phyloP scores from a whole-genome alignment of 2,113 vertebrate genomes.

The Phaetusa simplex region DNA sequence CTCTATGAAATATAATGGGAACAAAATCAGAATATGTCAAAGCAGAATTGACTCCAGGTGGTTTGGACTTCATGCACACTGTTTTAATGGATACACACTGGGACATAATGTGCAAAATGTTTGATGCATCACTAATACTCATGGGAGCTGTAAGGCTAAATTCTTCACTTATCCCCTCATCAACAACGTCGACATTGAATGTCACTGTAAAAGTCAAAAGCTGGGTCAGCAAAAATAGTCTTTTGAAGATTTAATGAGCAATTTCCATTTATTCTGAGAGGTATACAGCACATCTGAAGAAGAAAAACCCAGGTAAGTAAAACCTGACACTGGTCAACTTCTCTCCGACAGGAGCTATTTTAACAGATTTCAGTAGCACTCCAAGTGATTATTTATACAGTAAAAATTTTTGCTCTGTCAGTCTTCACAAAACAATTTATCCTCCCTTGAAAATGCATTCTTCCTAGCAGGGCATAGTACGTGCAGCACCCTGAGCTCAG shows the following conservation, averaged over 20 bases:
- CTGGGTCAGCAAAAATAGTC: background rate
- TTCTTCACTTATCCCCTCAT: background rate
- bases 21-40: background rate
- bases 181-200: background rate
- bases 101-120: background rate
- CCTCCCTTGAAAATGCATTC: background rate
- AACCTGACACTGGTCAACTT: background rate
- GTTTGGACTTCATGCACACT: background rate
- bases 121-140: background rate
- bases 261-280: background rate
- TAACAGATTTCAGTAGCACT: background rate
- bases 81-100: background rate
- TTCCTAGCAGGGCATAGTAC: background rate
- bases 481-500: background rate
- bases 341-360: background rate
- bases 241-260: slow-evolving; percentile 8
- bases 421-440: background rate
- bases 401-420: background rate
- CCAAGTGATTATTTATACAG: background rate
- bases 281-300: background rate
- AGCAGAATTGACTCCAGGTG: background rate
- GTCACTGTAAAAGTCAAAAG: background rate
- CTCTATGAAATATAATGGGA: background rate
- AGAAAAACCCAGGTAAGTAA: background rate
- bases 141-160: background rate